Percentiles rank a stretch among this genome's conserved stretches.
These are phyloP conservation scores for Prochilodus magdalenae DNA, from an alignment of 2,113 vertebrate genomes.

Conservation along the genomic window DNA sequence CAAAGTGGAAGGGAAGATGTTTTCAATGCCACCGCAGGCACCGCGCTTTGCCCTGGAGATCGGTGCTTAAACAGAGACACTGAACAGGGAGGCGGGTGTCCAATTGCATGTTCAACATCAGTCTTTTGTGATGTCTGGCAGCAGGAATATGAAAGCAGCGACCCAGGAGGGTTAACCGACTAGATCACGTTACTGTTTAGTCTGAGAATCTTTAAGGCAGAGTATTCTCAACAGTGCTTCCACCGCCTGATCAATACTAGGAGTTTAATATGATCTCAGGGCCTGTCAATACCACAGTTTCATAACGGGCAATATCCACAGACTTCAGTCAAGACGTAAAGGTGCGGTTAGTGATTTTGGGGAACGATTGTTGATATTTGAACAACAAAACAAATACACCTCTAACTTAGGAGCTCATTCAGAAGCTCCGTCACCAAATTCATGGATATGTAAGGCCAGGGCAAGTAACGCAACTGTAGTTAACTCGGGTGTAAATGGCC, in stretches of 20 bases:
- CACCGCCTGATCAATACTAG: constrained; percentile 35
- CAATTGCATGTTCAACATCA: constrained; percentile 53
- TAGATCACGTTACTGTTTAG: constrained; percentile 45
- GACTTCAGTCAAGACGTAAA: too few species aligned
- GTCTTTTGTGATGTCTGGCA: constrained; percentile 40
- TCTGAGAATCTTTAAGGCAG: constrained; percentile 8
- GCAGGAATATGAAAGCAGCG: constrained; percentile 36
- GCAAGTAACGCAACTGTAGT: too few species aligned
- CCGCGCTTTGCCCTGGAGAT: constrained; percentile 47
- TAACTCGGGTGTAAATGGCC: too few species aligned
- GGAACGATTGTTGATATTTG: too few species aligned
- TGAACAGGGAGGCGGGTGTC: constrained; percentile 33
- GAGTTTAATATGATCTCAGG: not conserved
- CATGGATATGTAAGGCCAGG: too few species aligned
- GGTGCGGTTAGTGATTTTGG: too few species aligned
- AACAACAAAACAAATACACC: too few species aligned
- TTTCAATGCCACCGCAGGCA: constrained; percentile 67
- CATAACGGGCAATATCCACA: not conserved
- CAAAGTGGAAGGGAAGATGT: constrained; percentile 72
- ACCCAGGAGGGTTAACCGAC: constrained; percentile 11
- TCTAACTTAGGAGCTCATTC: too few species aligned
- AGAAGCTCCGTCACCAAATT: too few species aligned
- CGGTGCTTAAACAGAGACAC: constrained; percentile 16
- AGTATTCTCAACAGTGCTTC: constrained; percentile 25
- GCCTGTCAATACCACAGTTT: not conserved